phyloP scores from a whole-genome alignment of 2,888 invertebrate species.

The Agonum fuliginosum region DNA sequence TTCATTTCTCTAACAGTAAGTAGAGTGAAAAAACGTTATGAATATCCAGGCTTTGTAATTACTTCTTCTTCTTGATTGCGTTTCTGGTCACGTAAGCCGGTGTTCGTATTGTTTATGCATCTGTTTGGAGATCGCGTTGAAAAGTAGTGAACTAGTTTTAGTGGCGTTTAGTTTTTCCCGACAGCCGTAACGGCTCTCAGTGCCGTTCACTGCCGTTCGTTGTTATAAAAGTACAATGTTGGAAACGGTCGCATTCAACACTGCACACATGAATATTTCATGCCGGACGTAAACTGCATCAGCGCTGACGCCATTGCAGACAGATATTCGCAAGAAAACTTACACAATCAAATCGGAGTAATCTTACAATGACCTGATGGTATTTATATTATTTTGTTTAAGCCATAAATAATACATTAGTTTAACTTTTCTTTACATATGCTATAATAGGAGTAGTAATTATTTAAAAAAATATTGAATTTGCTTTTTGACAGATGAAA shows the following conservation, averaged over 20 bases:
- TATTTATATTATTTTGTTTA: no score
- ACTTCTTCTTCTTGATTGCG: neutral
- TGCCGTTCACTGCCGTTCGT: constrained; percentile 17
- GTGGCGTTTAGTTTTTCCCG: constrained; percentile 6
- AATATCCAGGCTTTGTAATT: neutral
- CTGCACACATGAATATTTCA: constrained; percentile 38
- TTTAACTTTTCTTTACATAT: no score
- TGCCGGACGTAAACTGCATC: neutral
- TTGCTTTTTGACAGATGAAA: no score
- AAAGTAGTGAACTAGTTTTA: constrained; percentile 25
- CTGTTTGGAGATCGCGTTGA: constrained; percentile 4
- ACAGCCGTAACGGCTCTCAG: constrained; percentile 4
- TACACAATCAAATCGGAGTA: no score
- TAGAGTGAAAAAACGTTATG: no score
- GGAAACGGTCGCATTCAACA: constrained; percentile 7
- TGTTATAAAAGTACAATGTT: constrained; percentile 23
- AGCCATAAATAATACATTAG: no score
- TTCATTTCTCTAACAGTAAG: no score
- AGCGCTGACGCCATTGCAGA: neutral
- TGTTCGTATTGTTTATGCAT: constrained; percentile 33
- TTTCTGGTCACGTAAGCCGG: constrained; percentile 8
- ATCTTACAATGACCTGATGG: no score
- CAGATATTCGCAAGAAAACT: no score
- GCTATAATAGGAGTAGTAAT: no score
- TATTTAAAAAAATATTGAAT: no score